Evolutionary conservation across 1,140 invertebrate genomes (phyloP).

Genomic region (Leptinotarsa defecta): DNA sequence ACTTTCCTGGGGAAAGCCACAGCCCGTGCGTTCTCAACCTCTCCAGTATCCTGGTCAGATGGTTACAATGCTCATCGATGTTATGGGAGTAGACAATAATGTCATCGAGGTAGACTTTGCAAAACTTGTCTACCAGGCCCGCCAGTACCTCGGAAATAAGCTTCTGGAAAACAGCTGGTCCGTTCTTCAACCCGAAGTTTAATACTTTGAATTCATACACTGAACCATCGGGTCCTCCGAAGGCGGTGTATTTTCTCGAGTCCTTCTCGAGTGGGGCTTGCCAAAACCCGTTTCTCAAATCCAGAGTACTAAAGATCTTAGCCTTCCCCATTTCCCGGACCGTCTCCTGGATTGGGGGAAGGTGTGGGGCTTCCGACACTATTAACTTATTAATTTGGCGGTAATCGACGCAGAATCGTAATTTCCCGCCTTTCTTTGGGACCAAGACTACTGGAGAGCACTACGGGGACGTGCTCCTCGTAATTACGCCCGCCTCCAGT

Average conservation of each 20-base stretch:
- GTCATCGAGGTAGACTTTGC: conserved; percentile 34
- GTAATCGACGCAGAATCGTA: too few species aligned
- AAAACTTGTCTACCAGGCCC: conserved; percentile 25
- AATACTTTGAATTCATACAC: too few species aligned
- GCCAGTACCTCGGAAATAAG: conserved; percentile 30
- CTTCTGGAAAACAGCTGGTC: background rate
- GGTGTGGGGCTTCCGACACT: too few species aligned
- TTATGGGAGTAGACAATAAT: background rate
- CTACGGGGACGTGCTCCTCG: conserved; percentile 20
- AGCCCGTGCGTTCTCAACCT: conserved; percentile 9
- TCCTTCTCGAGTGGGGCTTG: conserved; percentile 19
- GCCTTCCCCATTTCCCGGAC: conserved; percentile 24
- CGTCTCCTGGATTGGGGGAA: background rate
- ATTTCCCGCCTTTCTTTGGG: conserved; percentile 35
- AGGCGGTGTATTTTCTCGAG: too few species aligned
- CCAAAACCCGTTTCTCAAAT: conserved; percentile 46
- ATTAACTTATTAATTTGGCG: too few species aligned
- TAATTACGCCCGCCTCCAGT: conserved; percentile 27
- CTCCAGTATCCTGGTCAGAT: conserved; percentile 22
- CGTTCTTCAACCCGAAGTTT: too few species aligned
- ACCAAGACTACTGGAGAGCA: conserved; percentile 35
- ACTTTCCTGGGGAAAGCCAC: conserved; percentile 13
- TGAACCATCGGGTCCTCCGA: too few species aligned
- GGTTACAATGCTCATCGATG: background rate
- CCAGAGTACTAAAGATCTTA: conserved; percentile 31